Base-by-base conservation (phyloP, 2,888 invertebrate genomes). In the Anagyrus pseudococci region DNA sequence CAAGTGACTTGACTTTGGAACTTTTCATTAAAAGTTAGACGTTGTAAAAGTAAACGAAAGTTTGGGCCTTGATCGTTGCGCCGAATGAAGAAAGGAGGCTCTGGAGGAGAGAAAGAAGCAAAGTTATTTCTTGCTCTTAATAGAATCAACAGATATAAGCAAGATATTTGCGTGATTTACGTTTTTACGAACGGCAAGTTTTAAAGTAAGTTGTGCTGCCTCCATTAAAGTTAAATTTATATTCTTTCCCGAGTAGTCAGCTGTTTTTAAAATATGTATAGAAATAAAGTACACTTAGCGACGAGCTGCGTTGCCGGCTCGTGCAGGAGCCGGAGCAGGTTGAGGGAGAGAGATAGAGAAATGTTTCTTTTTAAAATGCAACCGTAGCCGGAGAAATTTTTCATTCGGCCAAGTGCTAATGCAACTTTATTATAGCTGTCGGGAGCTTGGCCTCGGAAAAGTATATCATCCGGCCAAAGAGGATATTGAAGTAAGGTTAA, bases 141-240 rank as follows among this genome's bases (percentile, higher is more conserved):
- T 62, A 56, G 62, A 62, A 66, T 66, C 66, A 66, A 62, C 66
- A 54, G 33, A 13, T 61, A 59, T 59, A 62, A 62, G 62, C 62
- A 66, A 66, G 58, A 62, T 66, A 66, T 66, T 62, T 56, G 62
- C 58, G 62, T 66, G 66, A 62, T 62, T 62, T 62, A 66, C 66
- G 62, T 62, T 66, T 66, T 65, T 59, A 62, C 59, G 58, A 59
- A 66, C 58, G 33, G 47, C 20, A 57, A 53, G 50, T 66, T 66
- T 66, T 43, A 59, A 66, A 62, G 66, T 62, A 66, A 66, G 59
- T 59, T 59, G 53, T 57, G 33, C 25, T 56, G 43, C 59, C 52
- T 52, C 61, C 56, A 64, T 66, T 64, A 63, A 63, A 66, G 50
- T 63, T 58, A 55, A 63, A 66, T 66, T 66, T 66, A 66, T 61